Base-by-base conservation (phyloP, 2,113 vertebrate species). In the Naja naja region DNA sequence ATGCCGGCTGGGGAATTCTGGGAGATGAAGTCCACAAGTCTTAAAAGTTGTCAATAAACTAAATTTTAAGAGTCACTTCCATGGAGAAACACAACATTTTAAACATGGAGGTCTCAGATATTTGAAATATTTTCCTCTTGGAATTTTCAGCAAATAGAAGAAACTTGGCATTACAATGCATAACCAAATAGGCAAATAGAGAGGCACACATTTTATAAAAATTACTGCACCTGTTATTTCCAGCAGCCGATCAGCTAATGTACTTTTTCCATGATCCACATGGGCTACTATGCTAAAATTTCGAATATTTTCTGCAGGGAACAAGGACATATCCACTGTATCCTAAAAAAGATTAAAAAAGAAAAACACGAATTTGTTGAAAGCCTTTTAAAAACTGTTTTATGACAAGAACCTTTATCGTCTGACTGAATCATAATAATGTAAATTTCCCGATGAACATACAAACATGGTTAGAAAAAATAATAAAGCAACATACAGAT, bases 261-360 rank as follows among this genome's bases (percentile, higher is more conserved):
- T 99, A 96, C 99, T 99, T 97, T 99, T 99, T 52, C 99, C 99
- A 95, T 99, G 99, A 96, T 99, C 99, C 92, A 99, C 98, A 0
- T 99, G 99, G 93, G 99, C 99, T 91, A 99, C 98, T 94, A 99
- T 99, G 96, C 99, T 98, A 96, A 99, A 99, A 97, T 99, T 99
- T 93, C 99, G 98, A 97, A 98, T 99, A 95, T 96, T 98, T 95
- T 99, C 99, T 91, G 97, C 98, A 55, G 98, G 97, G 93, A 99
- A 99, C 5, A 55, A 91, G 0, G 98, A 98, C 97, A 99, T 97
- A 96, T 99, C 99, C 54, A 98, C 5, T 27, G 95, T 93, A 91
- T 98, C 98, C 98, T 99, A 49, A 96, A 58, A 97, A 95, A 90
- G 0, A 96, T 5, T 1, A 74, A 34, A 60, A 47, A 4, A 4